A percentile compares a stretch with the other conserved stretches of the same genome.
Conservation (phyloP, 2,888 invertebrate genomes). For the Eulithis prunata region DNA sequence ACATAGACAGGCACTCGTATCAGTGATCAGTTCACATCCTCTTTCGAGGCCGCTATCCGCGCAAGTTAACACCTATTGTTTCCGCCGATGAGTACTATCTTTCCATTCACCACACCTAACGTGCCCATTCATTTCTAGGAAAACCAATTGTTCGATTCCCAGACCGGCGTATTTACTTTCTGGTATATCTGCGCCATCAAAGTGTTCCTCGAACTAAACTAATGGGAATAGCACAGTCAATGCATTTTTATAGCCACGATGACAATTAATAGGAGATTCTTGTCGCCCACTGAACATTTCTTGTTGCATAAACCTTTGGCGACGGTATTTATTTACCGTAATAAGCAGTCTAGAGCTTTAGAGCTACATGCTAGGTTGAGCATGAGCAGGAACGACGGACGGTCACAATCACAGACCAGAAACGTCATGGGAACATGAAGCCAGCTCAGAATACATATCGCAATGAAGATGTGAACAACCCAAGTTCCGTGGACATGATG, state of each 20-base stretch:
- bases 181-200: slow-evolving; percentile 51
- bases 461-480: slow-evolving; percentile 47
- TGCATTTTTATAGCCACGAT: slow-evolving; percentile 14
- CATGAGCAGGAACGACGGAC: slow-evolving; percentile 51
- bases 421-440: slow-evolving; percentile 75
- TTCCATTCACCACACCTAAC: slow-evolving; percentile 60
- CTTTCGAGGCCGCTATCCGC: slow-evolving; percentile 58
- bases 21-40: slow-evolving; percentile 65
- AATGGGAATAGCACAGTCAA: slow-evolving; percentile 23
- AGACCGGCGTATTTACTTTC: slow-evolving; percentile 63
- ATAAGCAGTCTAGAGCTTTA: slow-evolving; percentile 28
- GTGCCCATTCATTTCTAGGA: slow-evolving; percentile 65
- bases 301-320: slow-evolving; percentile 7
- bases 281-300: slow-evolving; percentile 12
- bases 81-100: slow-evolving; percentile 60
- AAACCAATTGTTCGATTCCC: slow-evolving; percentile 67
- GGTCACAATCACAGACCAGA: slow-evolving; percentile 66
- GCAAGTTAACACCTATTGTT: slow-evolving; percentile 71
- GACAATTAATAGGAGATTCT: slow-evolving; percentile 15
- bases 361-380: slow-evolving; percentile 52
- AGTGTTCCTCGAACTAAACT: slow-evolving; percentile 44
- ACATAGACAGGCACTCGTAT: slow-evolving; percentile 37
- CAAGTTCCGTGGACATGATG: slow-evolving; percentile 27
- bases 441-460: slow-evolving; percentile 60
- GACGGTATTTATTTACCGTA: slow-evolving; percentile 1